Evolutionary conservation across 2,113 vertebrate species (phyloP).

Genomic region (Leiothrix lutea): DNA sequence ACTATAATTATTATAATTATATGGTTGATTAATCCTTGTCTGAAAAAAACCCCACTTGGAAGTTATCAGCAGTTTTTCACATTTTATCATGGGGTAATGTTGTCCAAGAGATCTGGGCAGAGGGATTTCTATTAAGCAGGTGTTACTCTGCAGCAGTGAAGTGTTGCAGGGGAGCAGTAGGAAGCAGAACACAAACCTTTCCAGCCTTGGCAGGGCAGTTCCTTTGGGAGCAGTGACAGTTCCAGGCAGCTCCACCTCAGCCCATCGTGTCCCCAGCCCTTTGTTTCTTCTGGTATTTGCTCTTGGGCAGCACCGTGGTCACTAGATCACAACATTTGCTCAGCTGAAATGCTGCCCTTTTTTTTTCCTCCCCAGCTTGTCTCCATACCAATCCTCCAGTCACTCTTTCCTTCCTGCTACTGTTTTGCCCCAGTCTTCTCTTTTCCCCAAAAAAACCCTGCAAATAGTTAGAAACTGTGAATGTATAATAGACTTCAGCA

Average conservation of each 20-base stretch:
- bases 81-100: neutral
- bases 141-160: neutral
- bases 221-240: neutral
- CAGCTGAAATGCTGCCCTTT: neutral
- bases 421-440: neutral
- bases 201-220: neutral
- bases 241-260: neutral
- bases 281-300: neutral
- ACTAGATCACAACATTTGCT: no score
- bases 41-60: neutral
- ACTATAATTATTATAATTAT: neutral
- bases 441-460: fast-evolving
- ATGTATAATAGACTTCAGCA: neutral
- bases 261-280: neutral
- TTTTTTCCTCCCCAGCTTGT: neutral
- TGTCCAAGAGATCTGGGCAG: neutral
- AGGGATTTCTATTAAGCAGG: neutral
- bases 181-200: neutral
- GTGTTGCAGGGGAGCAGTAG: neutral
- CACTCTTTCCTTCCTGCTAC: neutral
- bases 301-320: neutral
- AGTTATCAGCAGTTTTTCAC: neutral
- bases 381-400: neutral
- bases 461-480: neutral
- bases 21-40: neutral